Base-by-base conservation (phyloP, 2,888 invertebrate genomes). In the Electrophaes corylata region DNA sequence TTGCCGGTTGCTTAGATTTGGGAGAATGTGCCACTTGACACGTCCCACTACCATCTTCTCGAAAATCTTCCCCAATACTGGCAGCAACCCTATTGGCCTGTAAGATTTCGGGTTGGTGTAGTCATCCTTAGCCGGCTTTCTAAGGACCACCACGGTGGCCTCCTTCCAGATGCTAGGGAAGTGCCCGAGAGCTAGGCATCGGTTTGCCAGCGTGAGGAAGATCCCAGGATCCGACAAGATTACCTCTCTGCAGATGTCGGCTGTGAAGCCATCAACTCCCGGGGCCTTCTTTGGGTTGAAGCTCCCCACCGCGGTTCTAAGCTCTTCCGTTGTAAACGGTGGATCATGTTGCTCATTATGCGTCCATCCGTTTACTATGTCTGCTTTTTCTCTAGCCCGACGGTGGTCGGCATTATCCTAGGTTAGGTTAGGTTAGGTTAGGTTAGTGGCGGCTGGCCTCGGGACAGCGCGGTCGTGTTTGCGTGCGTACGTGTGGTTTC, bases 281-380 rank as follows among this genome's bases (percentile, higher is more conserved):
- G 69, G 69, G 55, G 66, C 66, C 43, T 65, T 68, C 41, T 65
- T 68, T 2, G 63, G 62, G 35, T 60, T 64, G 12, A 65, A 65
- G 2, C 41, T 40, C 0, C 10, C 11, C 16, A 46, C 12, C 0
- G 56, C 53, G 6, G 8, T 6, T 16, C 4, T 45, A 0, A 65
- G 56, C 26, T 68, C 65, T 1, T 35, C 4, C 5, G 11, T 11
- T 0, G 66, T 65, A 39, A 66, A 69, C 3, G 14, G 35, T 14
- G 35, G 35, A 5, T 35, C 35, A 14, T 35, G 5, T 5, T 12
- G 4, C 1, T 14, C 35, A 35, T 12, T 12, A 35, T 35, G 35
- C 3, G 0, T 4, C 14, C 5, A 4, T 1, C 5, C 54, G 37
- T 64, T 62, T 51, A 54, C 55, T 8, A 8, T 1, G n/a, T 20